Base-by-base conservation (phyloP, 2,888 invertebrate genomes). In the Drosophila anceps region DNA sequence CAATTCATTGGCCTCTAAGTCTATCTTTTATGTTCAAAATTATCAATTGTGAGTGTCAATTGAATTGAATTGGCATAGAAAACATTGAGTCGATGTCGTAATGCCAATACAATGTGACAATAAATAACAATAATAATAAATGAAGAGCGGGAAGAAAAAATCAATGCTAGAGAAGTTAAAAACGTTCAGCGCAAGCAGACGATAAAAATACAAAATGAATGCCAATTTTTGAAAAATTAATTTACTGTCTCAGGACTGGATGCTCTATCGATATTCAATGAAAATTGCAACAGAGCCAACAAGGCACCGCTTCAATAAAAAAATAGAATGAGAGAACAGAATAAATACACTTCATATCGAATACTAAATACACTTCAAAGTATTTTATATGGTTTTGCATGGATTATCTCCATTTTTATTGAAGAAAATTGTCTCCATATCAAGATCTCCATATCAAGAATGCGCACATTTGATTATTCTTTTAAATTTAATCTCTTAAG, bases 141-240 rank as follows among this genome's bases (percentile, higher is more conserved):
- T 82, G 74, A 83, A 69, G 37, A 46, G 46, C 24, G 60, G 24
- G 24, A 24, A 4, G 5, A 8, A 18, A 18, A 54, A 68, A 68
- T 73, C 70, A 60, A 53, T 50, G 73, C 78, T 68, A 61, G 53
- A 18, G 33, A 75, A 43, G 20, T 51, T 55, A 12, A 51, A 44
- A 41, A 44, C 35, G 29, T 44, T 41, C 33, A 50, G 24, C 15
- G 24, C 3, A n/a, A 37, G 63, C 51, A 41, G 69, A 72, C 69
- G 70, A 82, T 81, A 68, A 70, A 83, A 82, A 70, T 73, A 44
- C 15, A 65, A 82, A 84, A 82, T 83, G 78, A 83, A 85, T 85
- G 82, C 74, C 84, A 85, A 86, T 80, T 83, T 84, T 77, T 69
- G 72, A 77, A 79, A 82, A 79, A 84, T 84, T 84, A 84, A 84